phyloP scores from a whole-genome alignment of 2,888 invertebrate species.

The Pseudococcus jackbeardsleyi region DNA sequence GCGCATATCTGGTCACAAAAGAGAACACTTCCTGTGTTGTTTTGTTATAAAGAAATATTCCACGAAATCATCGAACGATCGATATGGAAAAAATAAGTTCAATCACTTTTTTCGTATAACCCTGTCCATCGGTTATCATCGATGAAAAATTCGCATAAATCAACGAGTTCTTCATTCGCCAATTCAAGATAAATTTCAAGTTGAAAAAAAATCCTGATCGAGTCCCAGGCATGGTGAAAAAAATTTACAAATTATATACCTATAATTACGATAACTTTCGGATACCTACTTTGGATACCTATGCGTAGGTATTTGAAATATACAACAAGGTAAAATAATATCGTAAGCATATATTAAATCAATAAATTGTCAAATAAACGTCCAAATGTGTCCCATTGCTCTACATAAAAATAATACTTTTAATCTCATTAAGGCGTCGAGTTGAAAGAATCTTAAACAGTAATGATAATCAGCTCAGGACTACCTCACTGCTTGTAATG shows the following conservation, averaged over 20 bases:
- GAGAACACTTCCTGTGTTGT: too few relatives aligned
- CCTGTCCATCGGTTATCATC: neutral
- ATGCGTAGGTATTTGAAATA: neutral
- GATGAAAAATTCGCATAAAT: neutral
- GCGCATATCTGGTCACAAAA: too few relatives aligned
- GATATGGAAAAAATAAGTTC: neutral
- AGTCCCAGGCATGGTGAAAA: neutral
- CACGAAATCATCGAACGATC: neutral
- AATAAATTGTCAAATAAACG: neutral
- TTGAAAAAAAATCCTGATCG: neutral
- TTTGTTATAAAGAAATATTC: neutral
- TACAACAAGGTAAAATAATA: neutral
- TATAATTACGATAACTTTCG: neutral
- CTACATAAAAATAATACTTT: constrained; percentile 27
- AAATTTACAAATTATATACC: neutral
- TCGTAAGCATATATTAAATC: neutral
- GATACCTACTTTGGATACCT: neutral
- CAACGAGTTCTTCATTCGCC: neutral
- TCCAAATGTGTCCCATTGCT: neutral
- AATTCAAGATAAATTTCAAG: neutral
- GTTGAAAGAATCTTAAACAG: neutral
- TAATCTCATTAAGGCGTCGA: neutral
- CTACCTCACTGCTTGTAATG: constrained; percentile 23
- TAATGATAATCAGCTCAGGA: neutral
- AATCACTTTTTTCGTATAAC: neutral